Percentiles rank a stretch among this genome's conserved stretches.
These are phyloP conservation scores for Mixornis gularis DNA, from an alignment of 2,113 vertebrate species.

Conservation along the genomic window DNA sequence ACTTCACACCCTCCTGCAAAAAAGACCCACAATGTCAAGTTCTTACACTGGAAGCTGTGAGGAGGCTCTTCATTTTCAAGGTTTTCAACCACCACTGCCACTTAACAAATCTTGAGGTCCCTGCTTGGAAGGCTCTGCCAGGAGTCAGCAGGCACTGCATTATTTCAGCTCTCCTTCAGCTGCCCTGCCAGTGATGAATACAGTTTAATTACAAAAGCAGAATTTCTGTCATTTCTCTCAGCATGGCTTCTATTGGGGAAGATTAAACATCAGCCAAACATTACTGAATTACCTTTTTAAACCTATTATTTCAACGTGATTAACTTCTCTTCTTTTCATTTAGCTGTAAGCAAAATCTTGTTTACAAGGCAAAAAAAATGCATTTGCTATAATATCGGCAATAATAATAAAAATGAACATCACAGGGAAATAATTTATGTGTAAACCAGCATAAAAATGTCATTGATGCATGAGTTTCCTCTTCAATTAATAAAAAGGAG, in stretches of 20 bases:
- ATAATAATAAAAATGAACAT: conserved; percentile 84
- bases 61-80: background rate
- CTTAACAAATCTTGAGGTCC: background rate
- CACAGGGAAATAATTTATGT: conserved; percentile 91
- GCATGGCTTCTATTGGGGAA: conserved; percentile 71
- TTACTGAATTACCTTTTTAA: conserved; percentile 84
- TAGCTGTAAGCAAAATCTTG: conserved; percentile 82
- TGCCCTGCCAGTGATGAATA: conserved; percentile 75
- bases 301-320: conserved; percentile 83
- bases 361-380: conserved; percentile 76
- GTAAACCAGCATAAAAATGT: conserved; percentile 85
- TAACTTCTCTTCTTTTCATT: conserved; percentile 81
- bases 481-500: conserved; percentile 98
- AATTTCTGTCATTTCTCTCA: conserved; percentile 74
- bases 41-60: background rate
- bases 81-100: background rate
- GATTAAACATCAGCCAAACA: conserved; percentile 78
- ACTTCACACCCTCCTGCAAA: background rate
- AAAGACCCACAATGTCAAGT: background rate
- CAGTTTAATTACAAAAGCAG: conserved; percentile 79
- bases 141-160: background rate
- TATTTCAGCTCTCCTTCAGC: conserved; percentile 45
- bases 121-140: background rate
- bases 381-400: conserved; percentile 76
- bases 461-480: conserved; percentile 97